Evolutionary conservation across 2,888 invertebrate genomes (phyloP), one percentile per base, ranked within the genome.

Genomic region (Diogma glabrata): DNA sequence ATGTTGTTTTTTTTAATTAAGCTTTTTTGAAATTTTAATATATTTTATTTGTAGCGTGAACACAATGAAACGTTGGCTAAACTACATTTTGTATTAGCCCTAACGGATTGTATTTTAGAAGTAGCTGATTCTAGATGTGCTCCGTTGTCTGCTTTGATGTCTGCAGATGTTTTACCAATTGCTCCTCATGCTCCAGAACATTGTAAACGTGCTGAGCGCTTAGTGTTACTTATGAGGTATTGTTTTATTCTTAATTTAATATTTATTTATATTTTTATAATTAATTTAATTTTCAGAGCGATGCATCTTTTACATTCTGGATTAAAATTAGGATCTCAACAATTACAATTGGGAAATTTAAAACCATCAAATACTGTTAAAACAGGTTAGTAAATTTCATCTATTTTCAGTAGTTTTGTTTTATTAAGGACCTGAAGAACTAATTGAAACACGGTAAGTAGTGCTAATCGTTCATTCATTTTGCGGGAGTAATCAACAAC

Each of bases 21-120:
- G 47, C n/a, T 48, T 16, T 47, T 50, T 28, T 49, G 38, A 22
- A 20, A 57, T 30, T 4, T 46, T 24, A 52, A 60, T 49, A 66
- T 71, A 1, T 72, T 87, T 22, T 30, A 8, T 20, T 30, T 48
- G 7, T 9, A 48, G 82, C 85, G 88, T 65, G 93, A 93, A 72
- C 95, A 96, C 74, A 94, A 93, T 74, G 93, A 94, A 69, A 94
- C 92, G 45, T 77, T 99, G 70, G 93, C 94, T 17, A 97, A 97
- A 72, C 76, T 99, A 59, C 92, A 95, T 74, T 99, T 97, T 73
- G 94, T 97, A 56, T 75, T 94, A 62, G 93, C 95, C 56, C 75
- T 99, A 57, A 93, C 93, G 57, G 95, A 94, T 67, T 93, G 95
- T 66, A 85, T 99, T 53, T 78, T 93, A 56, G 94, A 95, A 72